Evolutionary conservation across 1,140 invertebrate species (phyloP).

Genomic region (Drosophila sulfurigaster): DNA sequence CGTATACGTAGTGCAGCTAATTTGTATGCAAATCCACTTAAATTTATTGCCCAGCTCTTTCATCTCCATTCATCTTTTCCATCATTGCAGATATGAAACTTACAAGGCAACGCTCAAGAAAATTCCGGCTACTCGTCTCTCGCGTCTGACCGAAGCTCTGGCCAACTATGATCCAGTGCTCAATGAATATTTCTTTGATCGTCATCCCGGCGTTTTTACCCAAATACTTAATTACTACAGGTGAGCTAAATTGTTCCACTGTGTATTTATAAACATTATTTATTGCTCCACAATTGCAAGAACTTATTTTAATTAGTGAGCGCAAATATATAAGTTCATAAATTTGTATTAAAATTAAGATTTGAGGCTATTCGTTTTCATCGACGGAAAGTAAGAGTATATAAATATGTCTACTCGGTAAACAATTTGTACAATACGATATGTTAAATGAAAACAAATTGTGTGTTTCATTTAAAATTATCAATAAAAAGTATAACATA

Average conservation of each 20-base stretch:
- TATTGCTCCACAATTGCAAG: slow-evolving; percentile 6
- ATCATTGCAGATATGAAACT: slow-evolving; percentile 93
- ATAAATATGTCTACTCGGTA: too few relatives aligned
- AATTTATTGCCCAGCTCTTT: slow-evolving; percentile 34
- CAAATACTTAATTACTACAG: slow-evolving; percentile 96
- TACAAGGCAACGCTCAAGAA: slow-evolving; percentile 97
- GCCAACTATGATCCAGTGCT: slow-evolving; percentile 98
- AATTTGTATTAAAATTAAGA: background rate
- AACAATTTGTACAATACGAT: too few relatives aligned
- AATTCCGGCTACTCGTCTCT: slow-evolving; percentile 96
- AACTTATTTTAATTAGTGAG: slow-evolving; percentile 5
- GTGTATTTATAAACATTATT: background rate
- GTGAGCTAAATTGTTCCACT: slow-evolving; percentile 78
- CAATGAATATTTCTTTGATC: slow-evolving; percentile 99
- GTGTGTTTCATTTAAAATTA: too few relatives aligned
- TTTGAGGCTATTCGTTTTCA: background rate
- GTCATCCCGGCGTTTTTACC: slow-evolving; percentile 98
- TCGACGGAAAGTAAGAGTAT: too few relatives aligned
- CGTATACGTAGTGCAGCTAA: slow-evolving; percentile 59
- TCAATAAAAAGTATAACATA: too few relatives aligned
- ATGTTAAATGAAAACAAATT: too few relatives aligned
- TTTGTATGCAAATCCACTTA: slow-evolving; percentile 60
- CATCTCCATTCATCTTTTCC: background rate
- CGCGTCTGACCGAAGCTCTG: slow-evolving; percentile 94
- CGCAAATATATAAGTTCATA: background rate